These are phyloP conservation scores for Novumbra hubbsi DNA, from an alignment of 2,797 vertebrate genomes.

Conservation along the genomic window DNA sequence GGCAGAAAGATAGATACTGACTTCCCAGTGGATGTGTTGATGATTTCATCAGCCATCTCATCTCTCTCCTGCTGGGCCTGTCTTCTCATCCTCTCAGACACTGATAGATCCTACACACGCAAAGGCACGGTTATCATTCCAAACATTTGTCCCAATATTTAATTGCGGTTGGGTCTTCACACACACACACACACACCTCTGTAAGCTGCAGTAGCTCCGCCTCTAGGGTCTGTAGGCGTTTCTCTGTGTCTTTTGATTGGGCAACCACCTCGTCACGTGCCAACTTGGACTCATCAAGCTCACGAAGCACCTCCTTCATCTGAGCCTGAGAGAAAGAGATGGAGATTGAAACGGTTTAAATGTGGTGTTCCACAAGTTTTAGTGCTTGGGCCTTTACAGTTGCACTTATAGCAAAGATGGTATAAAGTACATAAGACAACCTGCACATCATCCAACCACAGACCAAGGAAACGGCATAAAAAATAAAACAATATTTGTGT, in stretches of 20 bases:
- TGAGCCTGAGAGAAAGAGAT: slow-evolving; percentile 70
- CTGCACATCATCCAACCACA: background rate
- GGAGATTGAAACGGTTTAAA: background rate
- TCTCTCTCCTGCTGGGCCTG: slow-evolving; percentile 90
- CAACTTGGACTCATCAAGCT: slow-evolving; percentile 83
- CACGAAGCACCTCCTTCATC: slow-evolving; percentile 86
- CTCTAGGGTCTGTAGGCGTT: slow-evolving; percentile 86
- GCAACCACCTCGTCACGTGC: slow-evolving; percentile 80
- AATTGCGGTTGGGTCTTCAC: background rate
- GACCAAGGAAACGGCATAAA: background rate
- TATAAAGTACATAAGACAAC: background rate
- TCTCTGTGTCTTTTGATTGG: slow-evolving; percentile 83
- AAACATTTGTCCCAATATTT: background rate
- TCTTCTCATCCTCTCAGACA: slow-evolving; percentile 81
- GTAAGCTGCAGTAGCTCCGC: slow-evolving; percentile 85
- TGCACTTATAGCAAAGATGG: slow-evolving; percentile 1
- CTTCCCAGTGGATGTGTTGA: slow-evolving; percentile 84
- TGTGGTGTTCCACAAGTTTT: background rate
- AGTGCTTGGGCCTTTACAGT: background rate
- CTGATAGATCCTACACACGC: slow-evolving; percentile 78
- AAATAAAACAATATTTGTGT: background rate
- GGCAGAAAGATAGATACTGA: slow-evolving; percentile 59
- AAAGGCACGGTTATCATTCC: no score
- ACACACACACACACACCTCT: slow-evolving; percentile 70
- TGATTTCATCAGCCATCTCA: slow-evolving; percentile 85